Evolutionary conservation across 1,140 invertebrate species (phyloP), one percentile per base, ranked within the genome.

Genomic region (Drosophila sproati): DNA sequence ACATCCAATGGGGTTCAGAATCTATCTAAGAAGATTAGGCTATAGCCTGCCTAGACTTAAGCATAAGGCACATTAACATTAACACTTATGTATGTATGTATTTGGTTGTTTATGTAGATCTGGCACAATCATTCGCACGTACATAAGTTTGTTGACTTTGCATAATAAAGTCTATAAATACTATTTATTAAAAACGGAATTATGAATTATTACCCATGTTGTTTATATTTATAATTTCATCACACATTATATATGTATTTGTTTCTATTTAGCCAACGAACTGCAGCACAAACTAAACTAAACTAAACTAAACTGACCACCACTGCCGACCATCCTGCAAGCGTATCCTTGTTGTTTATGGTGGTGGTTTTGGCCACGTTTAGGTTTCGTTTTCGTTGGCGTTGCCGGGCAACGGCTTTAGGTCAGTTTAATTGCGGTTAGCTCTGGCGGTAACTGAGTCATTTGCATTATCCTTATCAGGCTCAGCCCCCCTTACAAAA

Each of bases 371-470:
- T 73, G 51, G 41, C 54, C 79, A 87, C 59, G 73, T 86, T 64
- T 61, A 20, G 35, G 54, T 79, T 60, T 63, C 37, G 35, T 50
- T 77, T 73, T 77, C 61, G 51, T 72, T 56, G 54, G 12, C 45
- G 31, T 80, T 70, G 32, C 85, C 47, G 8, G 63, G 77, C 70
- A 83, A 87, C 83, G 77, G 85, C 83, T 87, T 78, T 87, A 60
- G 83, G 83, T 87, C 83, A 87, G 80, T 64, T 79, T 83, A 77
- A 83, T 88, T 87, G 85, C 67, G 83, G 83, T 89, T 80, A 68
- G 56, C 56, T 20, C 37, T 50, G n/a, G 76, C 45, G 81, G 64
- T 79, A 79, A 82, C 71, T 74, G 48, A 80, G 70, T 78, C 73
- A 83, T 80, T 85, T 61, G 43, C 68, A 70, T 78, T 82, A 82